Base-by-base conservation (phyloP, 2,113 vertebrate species). In the Oncorhynchus nerka region DNA sequence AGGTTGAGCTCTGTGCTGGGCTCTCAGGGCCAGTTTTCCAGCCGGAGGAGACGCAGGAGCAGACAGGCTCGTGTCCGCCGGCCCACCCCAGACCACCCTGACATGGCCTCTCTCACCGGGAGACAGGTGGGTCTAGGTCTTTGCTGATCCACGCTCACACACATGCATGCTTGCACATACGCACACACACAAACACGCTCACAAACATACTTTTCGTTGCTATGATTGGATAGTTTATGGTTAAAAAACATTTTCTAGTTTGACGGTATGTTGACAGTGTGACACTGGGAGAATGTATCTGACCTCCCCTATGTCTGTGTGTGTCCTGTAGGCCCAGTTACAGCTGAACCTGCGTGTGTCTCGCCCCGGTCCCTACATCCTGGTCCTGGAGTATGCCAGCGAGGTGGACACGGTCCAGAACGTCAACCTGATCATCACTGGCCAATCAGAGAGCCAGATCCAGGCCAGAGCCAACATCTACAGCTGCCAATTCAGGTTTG, bases 401-500 rank as follows among this genome's bases (percentile, higher is more conserved):
- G 90, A 95, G 83, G 90, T 85, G 2, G 85, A 94, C 68, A 78
- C 15, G 26, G 78, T 92, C 2, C 93, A 91, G 69, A 91, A 92
- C 64, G 91, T 90, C 0, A 91, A 93, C 26, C 81, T 98, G 70
- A 48, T 81, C 3, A 32, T 95, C 59, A 85, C 83, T 16, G 79
- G 81, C 66, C 92, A 90, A 24, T 69, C 85, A 0, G 87, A 79
- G 32, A 85, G 84, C 32, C 82, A 81, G n/a, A 83, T 86, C 65
- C 84, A 80, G 12, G 94, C 94, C 71, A 92, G 86, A 83, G 92
- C 94, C 75, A 94, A 94, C 85, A 87, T 99, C 84, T 96, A 97
- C 87, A 95, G 92, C 77, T 99, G 97, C 86, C 91, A 92, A 73
- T 96, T 95, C 90, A 97, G 96, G 97, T 97, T 32, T 26, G 82